Conservation (phyloP, 2,797 vertebrate genomes). For the Characodon lateralis region DNA sequence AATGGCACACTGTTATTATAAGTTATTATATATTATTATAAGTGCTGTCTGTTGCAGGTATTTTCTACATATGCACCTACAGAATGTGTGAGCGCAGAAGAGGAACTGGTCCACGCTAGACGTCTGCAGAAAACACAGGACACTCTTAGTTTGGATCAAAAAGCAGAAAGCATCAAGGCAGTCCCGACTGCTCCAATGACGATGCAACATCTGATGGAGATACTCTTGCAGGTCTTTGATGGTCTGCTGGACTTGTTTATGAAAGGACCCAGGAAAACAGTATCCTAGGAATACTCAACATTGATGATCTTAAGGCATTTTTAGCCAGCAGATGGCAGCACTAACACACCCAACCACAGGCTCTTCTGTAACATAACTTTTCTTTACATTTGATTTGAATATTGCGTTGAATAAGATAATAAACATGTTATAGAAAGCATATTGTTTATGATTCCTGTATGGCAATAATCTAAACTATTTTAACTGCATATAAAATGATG, state of each 20-base stretch:
- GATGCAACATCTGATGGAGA: constrained; percentile 47
- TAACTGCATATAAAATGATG: background rate
- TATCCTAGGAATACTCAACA: background rate
- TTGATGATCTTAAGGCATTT: background rate
- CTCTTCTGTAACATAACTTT: no score
- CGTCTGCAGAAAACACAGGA: constrained; percentile 20
- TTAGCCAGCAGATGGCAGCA: constrained; percentile 67
- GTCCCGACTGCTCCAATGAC: constrained; percentile 49
- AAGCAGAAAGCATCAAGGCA: constrained; percentile 16
- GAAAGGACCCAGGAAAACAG: constrained; percentile 1
- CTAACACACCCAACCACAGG: constrained; percentile 4
- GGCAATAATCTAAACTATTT: background rate
- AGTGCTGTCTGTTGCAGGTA: constrained; percentile 75
- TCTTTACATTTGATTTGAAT: background rate
- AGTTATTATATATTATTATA: background rate
- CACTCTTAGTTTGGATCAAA: constrained; percentile 22
- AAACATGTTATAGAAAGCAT: constrained; percentile 13
- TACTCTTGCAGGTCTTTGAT: constrained; percentile 19
- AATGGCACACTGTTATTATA: background rate
- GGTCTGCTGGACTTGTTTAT: constrained; percentile 28
- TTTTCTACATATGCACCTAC: constrained; percentile 91
- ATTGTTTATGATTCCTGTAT: constrained; percentile 3
- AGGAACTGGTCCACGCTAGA: constrained; percentile 77
- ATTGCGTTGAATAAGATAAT: constrained; percentile 3
- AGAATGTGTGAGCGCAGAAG: constrained; percentile 87